These are phyloP conservation scores for Daubentonia madagascariensis DNA, from an alignment of 2,113 vertebrate genomes.

Conservation along the genomic window DNA sequence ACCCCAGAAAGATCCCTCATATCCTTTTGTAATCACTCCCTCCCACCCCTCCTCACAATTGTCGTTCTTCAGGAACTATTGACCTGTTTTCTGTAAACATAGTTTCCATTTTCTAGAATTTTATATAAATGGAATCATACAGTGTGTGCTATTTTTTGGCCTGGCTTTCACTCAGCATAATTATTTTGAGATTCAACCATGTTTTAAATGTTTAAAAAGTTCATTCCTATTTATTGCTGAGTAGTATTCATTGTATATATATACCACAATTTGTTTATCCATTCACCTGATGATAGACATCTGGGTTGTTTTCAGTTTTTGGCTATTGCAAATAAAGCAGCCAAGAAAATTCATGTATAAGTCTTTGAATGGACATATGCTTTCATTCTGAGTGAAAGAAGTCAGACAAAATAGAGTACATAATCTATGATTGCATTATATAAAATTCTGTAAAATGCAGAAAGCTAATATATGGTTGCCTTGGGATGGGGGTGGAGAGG, in stretches of 20 bases:
- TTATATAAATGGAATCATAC: background rate
- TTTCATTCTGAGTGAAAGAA: constrained; percentile 18
- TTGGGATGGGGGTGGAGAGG: background rate
- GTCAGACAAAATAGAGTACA: background rate
- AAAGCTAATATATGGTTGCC: background rate
- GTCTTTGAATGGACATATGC: background rate
- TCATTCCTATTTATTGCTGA: background rate
- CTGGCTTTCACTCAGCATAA: background rate
- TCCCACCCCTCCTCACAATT: background rate
- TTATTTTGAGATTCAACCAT: background rate
- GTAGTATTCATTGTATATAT: background rate
- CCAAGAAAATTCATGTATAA: background rate
- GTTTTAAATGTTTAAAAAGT: background rate
- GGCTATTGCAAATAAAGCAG: background rate
- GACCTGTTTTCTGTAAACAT: background rate
- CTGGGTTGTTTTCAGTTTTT: background rate
- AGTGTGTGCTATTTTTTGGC: background rate
- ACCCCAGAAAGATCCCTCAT: background rate
- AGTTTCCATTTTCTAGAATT: background rate
- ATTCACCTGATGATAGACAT: background rate
- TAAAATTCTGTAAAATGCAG: background rate
- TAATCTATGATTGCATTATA: background rate
- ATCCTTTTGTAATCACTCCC: background rate
- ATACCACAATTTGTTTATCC: background rate
- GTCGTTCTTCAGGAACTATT: background rate